phyloP scores from a whole-genome alignment of 2,113 vertebrate species.

The Felis chaus region DNA sequence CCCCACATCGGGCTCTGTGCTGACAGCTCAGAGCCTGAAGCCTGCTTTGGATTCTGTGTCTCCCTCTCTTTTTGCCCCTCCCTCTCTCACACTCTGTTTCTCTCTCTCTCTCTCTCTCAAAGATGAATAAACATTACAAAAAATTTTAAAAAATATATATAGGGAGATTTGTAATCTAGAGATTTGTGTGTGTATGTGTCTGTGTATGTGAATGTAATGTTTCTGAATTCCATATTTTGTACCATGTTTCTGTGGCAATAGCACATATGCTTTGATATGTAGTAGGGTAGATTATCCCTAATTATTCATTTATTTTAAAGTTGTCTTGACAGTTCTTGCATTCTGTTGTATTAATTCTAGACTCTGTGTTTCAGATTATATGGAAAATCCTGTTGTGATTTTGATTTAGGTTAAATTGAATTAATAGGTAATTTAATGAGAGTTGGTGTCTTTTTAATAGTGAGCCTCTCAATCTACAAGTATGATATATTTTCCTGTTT shows the following conservation, averaged over 20 bases:
- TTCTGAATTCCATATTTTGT: neutral
- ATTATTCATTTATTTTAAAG: neutral
- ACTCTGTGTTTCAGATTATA: neutral
- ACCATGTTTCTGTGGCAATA: neutral
- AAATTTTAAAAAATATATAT: neutral
- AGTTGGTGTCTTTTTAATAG: neutral
- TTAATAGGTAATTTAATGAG: neutral
- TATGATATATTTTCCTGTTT: neutral
- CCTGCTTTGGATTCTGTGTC: too few species aligned
- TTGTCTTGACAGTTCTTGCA: neutral
- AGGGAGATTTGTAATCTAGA: neutral
- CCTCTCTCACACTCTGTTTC: too few species aligned
- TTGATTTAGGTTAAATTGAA: neutral
- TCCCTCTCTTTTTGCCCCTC: too few species aligned
- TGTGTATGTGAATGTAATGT: neutral
- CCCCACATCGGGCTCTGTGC: too few species aligned
- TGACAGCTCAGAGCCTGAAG: too few species aligned
- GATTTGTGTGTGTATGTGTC: too few species aligned
- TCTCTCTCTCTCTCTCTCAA: too few species aligned
- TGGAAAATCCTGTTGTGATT: neutral
- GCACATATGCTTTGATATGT: neutral
- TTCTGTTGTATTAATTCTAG: neutral
- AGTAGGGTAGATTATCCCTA: neutral
- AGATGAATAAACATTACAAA: too few species aligned
- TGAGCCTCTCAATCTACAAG: neutral